phyloP scores from a whole-genome alignment of 1,140 invertebrate species.

The Drosophila albomicans region DNA sequence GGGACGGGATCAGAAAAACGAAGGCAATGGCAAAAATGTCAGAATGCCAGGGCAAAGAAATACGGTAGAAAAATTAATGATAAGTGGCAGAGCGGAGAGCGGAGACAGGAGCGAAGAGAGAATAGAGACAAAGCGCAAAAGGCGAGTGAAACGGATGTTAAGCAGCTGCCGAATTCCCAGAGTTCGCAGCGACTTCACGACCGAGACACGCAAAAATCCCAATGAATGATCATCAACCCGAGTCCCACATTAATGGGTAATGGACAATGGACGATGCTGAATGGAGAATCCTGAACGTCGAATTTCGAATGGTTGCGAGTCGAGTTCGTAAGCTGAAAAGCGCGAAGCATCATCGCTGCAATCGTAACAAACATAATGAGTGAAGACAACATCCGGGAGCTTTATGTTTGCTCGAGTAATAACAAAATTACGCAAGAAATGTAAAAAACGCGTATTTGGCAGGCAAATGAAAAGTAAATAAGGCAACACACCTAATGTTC shows the following conservation, averaged over 20 bases:
- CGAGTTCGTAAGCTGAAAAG: conserved; percentile 61
- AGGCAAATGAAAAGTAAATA: conserved; percentile 83
- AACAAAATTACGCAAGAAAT: conserved; percentile 58
- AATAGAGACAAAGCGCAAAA: conserved; percentile 18
- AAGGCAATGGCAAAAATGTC: conserved; percentile 68
- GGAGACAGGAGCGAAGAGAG: conserved; percentile 4
- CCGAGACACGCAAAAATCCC: conserved; percentile 72
- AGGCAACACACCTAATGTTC: conserved; percentile 53
- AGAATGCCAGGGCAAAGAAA: conserved; percentile 76
- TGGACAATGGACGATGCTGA: neutral
- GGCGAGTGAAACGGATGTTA: conserved; percentile 33
- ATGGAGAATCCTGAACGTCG: conserved; percentile 17
- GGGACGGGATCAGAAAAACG: conserved; percentile 25
- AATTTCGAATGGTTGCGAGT: neutral
- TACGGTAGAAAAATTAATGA: conserved; percentile 82
- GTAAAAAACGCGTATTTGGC: conserved; percentile 61
- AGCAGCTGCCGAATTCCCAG: conserved; percentile 67
- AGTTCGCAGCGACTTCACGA: conserved; percentile 60
- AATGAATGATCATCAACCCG: conserved; percentile 61
- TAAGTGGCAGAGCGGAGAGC: conserved; percentile 62
- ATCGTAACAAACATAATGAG: conserved; percentile 72
- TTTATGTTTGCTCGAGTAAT: conserved; percentile 36
- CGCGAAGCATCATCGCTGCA: conserved; percentile 50
- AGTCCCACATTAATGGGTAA: conserved; percentile 13
- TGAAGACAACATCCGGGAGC: neutral